Conservation (phyloP, 1,140 invertebrate genomes). For the Ceratina australensis region DNA sequence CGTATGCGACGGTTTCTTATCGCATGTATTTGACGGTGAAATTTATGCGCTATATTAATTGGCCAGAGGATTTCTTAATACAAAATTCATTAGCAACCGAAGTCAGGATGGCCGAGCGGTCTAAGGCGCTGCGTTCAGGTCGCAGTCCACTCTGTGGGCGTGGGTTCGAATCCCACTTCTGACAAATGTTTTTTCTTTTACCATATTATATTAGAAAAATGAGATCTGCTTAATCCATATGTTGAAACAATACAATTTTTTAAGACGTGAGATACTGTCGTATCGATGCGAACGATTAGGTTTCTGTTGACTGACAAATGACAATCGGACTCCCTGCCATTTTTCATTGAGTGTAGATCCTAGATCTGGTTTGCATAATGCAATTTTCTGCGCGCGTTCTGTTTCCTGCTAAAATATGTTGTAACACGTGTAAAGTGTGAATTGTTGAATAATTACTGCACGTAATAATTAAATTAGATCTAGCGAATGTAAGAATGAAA, state of each 20-base stretch:
- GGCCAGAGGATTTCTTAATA: neutral
- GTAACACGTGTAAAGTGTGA: neutral
- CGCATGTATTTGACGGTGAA: neutral
- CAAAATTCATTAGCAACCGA: neutral
- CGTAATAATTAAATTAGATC: no score
- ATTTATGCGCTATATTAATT: no score
- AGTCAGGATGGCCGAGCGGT: conserved; percentile 94
- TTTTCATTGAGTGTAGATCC: neutral
- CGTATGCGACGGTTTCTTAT: neutral
- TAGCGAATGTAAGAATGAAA: no score
- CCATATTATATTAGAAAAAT: neutral
- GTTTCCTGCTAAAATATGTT: neutral
- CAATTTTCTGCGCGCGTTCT: neutral
- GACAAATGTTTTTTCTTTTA: conserved; percentile 78
- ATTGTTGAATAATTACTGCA: neutral
- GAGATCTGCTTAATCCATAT: no score
- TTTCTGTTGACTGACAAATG: neutral
- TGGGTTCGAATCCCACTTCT: conserved; percentile 94
- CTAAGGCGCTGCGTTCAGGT: conserved; percentile 96
- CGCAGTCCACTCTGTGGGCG: conserved; percentile 93
- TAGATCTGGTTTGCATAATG: neutral
- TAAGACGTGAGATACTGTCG: neutral
- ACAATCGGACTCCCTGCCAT: neutral
- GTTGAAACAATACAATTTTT: no score
- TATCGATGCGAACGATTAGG: neutral